phyloP scores from a whole-genome alignment of 2,888 invertebrate genomes.

The Ptilodon capucinus region DNA sequence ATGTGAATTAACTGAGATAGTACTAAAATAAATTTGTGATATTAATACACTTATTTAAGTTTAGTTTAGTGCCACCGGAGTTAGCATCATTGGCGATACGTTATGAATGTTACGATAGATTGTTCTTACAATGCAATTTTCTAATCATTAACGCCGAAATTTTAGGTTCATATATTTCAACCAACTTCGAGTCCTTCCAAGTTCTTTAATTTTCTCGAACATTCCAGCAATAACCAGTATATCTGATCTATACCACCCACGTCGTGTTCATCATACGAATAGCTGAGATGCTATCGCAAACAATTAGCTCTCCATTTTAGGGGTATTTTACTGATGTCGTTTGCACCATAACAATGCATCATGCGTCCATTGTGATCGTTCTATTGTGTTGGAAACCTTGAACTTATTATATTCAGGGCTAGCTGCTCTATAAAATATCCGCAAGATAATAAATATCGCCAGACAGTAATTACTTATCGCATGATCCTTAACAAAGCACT shows the following conservation, averaged over 20 bases:
- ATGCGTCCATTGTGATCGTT: conserved; percentile 33
- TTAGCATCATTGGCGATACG: too few species aligned
- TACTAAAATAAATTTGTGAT: too few species aligned
- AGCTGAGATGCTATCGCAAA: conserved; percentile 5
- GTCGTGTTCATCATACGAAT: not conserved
- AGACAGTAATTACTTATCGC: too few species aligned
- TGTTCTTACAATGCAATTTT: too few species aligned
- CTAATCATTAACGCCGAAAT: too few species aligned
- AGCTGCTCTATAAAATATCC: not conserved
- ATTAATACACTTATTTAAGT: too few species aligned
- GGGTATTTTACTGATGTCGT: conserved; percentile 10
- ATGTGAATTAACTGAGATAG: too few species aligned
- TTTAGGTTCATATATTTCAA: too few species aligned
- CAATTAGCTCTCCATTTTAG: conserved; percentile 18
- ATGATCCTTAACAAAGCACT: too few species aligned
- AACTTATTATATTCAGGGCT: conserved; percentile 7
- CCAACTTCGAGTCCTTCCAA: not conserved
- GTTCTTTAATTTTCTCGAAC: not conserved
- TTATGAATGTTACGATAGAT: too few species aligned
- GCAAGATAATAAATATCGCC: not conserved
- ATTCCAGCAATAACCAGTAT: too few species aligned
- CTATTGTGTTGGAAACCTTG: conserved; percentile 26
- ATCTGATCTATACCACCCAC: conserved; percentile 1
- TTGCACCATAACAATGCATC: conserved; percentile 29
- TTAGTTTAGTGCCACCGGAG: too few species aligned